Base-by-base conservation (phyloP, 2,113 vertebrate genomes). In the Bucco capensis region DNA sequence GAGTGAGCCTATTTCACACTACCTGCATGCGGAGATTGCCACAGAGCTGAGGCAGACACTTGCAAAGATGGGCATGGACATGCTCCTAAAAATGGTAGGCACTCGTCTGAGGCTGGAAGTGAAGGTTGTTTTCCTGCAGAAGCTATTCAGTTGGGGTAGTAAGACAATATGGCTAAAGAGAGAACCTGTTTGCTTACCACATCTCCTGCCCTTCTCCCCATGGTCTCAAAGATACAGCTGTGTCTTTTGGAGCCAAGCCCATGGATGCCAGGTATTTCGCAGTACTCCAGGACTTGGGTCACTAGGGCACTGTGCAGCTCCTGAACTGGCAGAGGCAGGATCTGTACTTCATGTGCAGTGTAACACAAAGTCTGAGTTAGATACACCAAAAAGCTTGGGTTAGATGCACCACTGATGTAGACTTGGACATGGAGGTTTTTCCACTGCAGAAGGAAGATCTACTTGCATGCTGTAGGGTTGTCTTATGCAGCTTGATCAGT, bases 81-180 rank as follows among this genome's bases (percentile, higher is more conserved):
- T 98, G 87, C 97, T 99, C 22, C 97, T 99, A 33, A 99, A 99
- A 97, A 99, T 99, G 99, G 99, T 99, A 97, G 93, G 98, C 37
- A 22, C 33, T 33, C 79, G 83, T 19, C 50, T 44, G 38, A 50
- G 82, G 67, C 50, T 89, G 62, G 33, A 58, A n/a, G 56, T 16
- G 56, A 54, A 50, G 35, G 33, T 5, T 24, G 24, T 60, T 86
- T 64, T 86, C 22, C 67, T 66, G 62, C 74, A 85, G 82, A 79
- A 91, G 18, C 19, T 33, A 4, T 58, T 73, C 62, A 33, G 7
- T 17, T 91, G 50, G 73, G 58, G 17, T 77, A 66, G 31, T 44
- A 37, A 38, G 33, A 46, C 44, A 37, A 4, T 19, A 25, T 19
- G 70, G 40, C 62, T 65, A 31, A 82, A 86, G 62, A 50, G 46